Conservation (phyloP, 2,888 invertebrate species). For the Cephonodes hylas region DNA sequence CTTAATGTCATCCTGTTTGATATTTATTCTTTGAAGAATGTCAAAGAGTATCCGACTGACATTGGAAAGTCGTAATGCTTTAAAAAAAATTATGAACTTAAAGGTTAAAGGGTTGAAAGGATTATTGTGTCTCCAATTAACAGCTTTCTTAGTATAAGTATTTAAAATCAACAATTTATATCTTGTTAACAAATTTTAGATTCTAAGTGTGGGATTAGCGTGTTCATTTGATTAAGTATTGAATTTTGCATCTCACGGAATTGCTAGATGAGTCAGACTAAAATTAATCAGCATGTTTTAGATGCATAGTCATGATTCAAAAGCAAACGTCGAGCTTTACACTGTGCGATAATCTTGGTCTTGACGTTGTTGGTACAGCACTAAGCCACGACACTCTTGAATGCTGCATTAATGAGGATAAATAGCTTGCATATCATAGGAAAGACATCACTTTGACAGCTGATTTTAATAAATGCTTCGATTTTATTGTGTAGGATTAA, state of each 20-base stretch:
- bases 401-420: neutral
- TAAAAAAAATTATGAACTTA: no score
- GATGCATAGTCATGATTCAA: neutral
- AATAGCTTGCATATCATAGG: neutral
- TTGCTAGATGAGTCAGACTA: neutral
- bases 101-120: no score
- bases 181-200: no score
- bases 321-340: neutral
- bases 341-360: neutral
- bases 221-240: no score
- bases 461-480: neutral
- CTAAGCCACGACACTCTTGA: neutral
- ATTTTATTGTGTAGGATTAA: no score
- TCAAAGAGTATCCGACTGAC: no score
- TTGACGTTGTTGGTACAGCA: neutral
- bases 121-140: no score
- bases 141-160: no score
- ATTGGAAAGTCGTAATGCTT: no score
- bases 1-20: neutral
- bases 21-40: no score
- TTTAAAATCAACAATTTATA: no score
- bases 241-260: neutral
- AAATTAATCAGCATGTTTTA: constrained; percentile 1
- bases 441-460: neutral
- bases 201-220: no score